Evolutionary conservation across 2,888 invertebrate species (phyloP).

Genomic region (Brachyopa scutellaris): DNA sequence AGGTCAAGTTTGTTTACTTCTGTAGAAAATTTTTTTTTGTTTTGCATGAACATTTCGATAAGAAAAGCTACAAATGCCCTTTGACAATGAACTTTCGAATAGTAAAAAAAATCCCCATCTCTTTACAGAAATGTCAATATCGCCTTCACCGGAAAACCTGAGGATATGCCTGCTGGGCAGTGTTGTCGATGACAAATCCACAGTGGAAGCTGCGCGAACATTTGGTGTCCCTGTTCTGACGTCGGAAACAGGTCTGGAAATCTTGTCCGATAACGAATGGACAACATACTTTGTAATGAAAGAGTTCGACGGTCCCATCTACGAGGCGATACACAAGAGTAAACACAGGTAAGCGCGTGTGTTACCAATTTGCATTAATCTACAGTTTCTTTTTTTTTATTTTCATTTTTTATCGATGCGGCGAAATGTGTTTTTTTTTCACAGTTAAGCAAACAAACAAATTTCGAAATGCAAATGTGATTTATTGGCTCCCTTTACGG

Average conservation of each 20-base stretch:
- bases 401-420: constrained; percentile 1
- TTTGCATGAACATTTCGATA: no score
- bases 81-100: no score
- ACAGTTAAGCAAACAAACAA: constrained; percentile 13
- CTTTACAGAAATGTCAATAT: constrained; percentile 79
- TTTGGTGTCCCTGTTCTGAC: constrained; percentile 86
- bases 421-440: neutral
- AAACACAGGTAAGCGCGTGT: constrained; percentile 83
- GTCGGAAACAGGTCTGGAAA: constrained; percentile 85
- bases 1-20: constrained; percentile 56
- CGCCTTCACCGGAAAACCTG: constrained; percentile 82
- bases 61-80: no score
- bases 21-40: no score
- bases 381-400: no score
- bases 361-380: constrained; percentile 29
- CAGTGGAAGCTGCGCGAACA: constrained; percentile 84
- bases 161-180: constrained; percentile 86
- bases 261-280: constrained; percentile 83
- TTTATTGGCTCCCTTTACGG: constrained; percentile 23
- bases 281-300: constrained; percentile 88
- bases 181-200: constrained; percentile 83
- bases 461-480: constrained; percentile 12
- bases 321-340: constrained; percentile 85
- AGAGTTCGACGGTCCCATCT: constrained; percentile 87
- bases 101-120: no score